Evolutionary conservation across 2,888 invertebrate species (phyloP), one percentile per base, ranked within the genome.

Genomic region (Stomorhina lunata): DNA sequence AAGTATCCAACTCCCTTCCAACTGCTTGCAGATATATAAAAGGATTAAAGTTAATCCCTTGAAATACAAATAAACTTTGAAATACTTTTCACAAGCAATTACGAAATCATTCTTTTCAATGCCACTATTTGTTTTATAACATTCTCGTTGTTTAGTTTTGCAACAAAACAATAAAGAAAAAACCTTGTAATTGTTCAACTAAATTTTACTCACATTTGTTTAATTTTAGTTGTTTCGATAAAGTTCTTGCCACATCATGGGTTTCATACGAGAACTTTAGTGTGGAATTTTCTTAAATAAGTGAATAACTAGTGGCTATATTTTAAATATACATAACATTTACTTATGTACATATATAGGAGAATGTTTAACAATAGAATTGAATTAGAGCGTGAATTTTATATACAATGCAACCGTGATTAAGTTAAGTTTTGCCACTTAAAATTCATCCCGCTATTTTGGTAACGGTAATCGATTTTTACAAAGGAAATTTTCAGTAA

Each of bases 131-230:
- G 17, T 4, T 17, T 29, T 29, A 4, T 20, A 34, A 34, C 12
- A 29, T 17, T 48, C 22, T 48, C 12, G 3, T 48, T 22, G 22
- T n/a, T 48, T 48, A 22, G 20, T 48, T 48, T 48, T 48, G 20
- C 10, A n/a, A n/a, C n/a, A n/a, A n/a, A n/a, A n/a, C n/a, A n/a
- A n/a, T n/a, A n/a, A n/a, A 34, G n/a, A 27, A 32, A 37, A 25
- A 43, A 55, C 53, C 53, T 68, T 68, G 40, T 68, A 68, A 68
- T 55, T 68, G 40, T 37, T 10, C 37, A 68, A 68, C 68, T 29
- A 40, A 37, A 68, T 66, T 50, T 50, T 50, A 40, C 50, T 22
- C 22, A 37, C 53, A 68, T 53, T 68, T 40, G 15, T 22, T 40
- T 40, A 55, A 27, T 40, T 68, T 68, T 27, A 68, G 37, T 55